Conservation (phyloP, 2,888 invertebrate genomes). For the Pseudoips prasinana region DNA sequence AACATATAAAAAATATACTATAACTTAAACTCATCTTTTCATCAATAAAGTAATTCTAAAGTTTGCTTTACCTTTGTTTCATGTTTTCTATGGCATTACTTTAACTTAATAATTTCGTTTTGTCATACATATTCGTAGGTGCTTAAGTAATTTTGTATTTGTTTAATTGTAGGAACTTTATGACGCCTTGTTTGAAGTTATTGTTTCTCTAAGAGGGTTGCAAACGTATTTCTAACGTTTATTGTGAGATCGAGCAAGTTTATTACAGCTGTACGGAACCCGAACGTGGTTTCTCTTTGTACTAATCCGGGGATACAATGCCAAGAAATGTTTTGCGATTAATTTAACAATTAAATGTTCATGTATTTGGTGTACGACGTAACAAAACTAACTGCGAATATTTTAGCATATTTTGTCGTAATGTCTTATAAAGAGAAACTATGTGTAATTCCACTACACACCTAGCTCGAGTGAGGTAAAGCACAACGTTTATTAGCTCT, state of each 20-base stretch:
- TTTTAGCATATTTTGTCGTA: no score
- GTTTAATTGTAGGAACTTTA: slow-evolving; percentile 23
- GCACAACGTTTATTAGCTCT: no score
- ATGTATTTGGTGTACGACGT: no score
- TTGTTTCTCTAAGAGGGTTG: slow-evolving; percentile 23
- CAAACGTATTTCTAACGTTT: slow-evolving; percentile 18
- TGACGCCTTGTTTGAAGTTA: slow-evolving; percentile 12
- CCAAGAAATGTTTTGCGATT: slow-evolving; percentile 16
- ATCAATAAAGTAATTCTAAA: no score
- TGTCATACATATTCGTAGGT: slow-evolving; percentile 20
- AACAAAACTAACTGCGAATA: no score
- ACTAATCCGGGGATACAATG: slow-evolving; percentile 18
- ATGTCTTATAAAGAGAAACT: no score
- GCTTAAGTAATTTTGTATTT: slow-evolving; percentile 17
- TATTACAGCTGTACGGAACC: slow-evolving; percentile 12
- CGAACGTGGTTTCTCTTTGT: slow-evolving; percentile 5
- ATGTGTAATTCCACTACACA: no score
- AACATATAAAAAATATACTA: no score
- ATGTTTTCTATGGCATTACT: slow-evolving; percentile 27
- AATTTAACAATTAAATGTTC: no score
- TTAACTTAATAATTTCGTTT: slow-evolving; percentile 44
- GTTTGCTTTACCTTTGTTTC: no score
- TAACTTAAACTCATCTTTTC: no score
- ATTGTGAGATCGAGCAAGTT: slow-evolving; percentile 21
- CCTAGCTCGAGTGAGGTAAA: no score